These are phyloP conservation scores for Cardiocondyla obscurior DNA, from an alignment of 1,140 invertebrate genomes.

Conservation along the genomic window DNA sequence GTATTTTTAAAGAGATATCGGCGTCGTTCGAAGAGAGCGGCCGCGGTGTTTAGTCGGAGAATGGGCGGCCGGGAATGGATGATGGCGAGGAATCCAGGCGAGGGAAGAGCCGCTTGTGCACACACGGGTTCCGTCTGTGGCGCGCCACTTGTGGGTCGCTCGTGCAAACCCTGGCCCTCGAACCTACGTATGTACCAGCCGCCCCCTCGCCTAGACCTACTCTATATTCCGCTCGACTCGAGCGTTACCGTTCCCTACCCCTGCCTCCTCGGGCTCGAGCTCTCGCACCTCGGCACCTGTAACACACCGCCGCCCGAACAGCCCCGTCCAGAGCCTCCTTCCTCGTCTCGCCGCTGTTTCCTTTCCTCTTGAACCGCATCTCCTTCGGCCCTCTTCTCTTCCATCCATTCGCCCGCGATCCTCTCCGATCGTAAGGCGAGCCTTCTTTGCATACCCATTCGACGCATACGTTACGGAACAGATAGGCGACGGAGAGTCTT, in stretches of 20 bases:
- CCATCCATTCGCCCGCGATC: constrained; percentile 34
- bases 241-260: constrained; percentile 70
- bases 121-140: constrained; percentile 50
- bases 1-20: constrained; percentile 41
- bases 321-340: constrained; percentile 5
- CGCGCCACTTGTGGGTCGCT: constrained; percentile 72
- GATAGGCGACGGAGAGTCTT: constrained; percentile 44
- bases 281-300: constrained; percentile 68
- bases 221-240: constrained; percentile 74
- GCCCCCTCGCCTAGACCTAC: constrained; percentile 50
- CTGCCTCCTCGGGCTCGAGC: constrained; percentile 49
- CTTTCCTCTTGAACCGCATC: constrained; percentile 8
- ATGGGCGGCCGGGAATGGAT: constrained; percentile 13
- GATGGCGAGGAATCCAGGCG: constrained; percentile 7
- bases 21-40: neutral
- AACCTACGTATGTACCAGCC: constrained; percentile 55
- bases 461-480: constrained; percentile 45
- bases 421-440: neutral
- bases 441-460: constrained; percentile 49
- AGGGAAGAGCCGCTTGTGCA: constrained; percentile 33
- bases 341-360: neutral
- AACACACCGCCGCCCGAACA: constrained; percentile 55
- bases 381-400: neutral
- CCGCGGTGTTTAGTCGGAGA: constrained; percentile 23
- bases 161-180: constrained; percentile 60